Percentiles rank a stretch among this genome's conserved stretches.
phyloP scores from a whole-genome alignment of 23 tunicate genomes.

The Phallusia fumigata region DNA sequence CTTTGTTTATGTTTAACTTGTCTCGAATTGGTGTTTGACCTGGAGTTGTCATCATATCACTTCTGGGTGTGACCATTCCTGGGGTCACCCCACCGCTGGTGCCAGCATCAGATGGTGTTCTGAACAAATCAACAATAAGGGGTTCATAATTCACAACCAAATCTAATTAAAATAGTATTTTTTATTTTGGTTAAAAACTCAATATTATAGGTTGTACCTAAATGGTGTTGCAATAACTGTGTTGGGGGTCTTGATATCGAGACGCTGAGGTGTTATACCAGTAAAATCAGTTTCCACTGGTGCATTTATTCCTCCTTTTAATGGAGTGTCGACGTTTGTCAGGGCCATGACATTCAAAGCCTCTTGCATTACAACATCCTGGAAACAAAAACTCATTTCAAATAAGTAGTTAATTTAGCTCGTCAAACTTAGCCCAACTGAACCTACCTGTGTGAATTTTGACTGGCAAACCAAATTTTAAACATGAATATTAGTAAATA shows the following conservation, averaged over 20 bases:
- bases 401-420: no score
- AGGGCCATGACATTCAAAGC: constrained; percentile 92
- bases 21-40: constrained; percentile 94
- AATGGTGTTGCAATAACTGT: constrained; percentile 85
- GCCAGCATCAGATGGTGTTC: constrained; percentile 51
- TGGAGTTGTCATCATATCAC: constrained; percentile 50
- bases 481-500: no score
- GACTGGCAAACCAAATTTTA: no score
- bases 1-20: constrained; percentile 84
- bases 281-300: constrained; percentile 91
- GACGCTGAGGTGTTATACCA: constrained; percentile 84
- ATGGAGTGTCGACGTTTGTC: constrained; percentile 90
- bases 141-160: neutral
- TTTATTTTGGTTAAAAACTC: no score
- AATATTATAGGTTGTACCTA: constrained; percentile 22
- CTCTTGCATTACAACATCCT: constrained; percentile 87
- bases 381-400: neutral
- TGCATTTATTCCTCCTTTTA: constrained; percentile 92
- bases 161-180: no score
- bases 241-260: constrained; percentile 88
- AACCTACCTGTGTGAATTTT: no score
- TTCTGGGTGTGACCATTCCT: constrained; percentile 69
- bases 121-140: neutral
- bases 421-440: no score
- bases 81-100: constrained; percentile 64